Conservation (phyloP, 2,113 vertebrate species). For the Pluvialis apricaria region DNA sequence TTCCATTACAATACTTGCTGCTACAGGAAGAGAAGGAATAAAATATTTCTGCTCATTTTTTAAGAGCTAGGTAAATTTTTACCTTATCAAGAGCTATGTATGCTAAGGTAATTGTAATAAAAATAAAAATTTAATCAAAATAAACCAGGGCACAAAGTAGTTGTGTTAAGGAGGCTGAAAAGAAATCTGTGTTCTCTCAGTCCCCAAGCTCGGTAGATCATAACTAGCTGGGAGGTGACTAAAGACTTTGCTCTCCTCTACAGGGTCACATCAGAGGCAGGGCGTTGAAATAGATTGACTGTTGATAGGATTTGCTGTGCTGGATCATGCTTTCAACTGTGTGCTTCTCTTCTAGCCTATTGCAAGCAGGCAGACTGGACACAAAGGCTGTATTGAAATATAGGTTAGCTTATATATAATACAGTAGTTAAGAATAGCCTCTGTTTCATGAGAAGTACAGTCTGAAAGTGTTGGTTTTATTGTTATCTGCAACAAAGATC, state of each 20-base stretch:
- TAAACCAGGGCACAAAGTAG: background rate
- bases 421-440: background rate
- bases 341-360: background rate
- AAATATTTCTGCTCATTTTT: background rate
- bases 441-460: background rate
- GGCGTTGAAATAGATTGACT: conserved; percentile 16
- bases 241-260: background rate
- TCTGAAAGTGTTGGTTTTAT: background rate
- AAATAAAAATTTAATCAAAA: background rate
- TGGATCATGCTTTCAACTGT: conserved; percentile 7
- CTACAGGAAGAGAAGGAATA: background rate
- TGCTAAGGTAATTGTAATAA: background rate
- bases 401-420: conserved; percentile 34
- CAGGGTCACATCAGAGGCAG: background rate
- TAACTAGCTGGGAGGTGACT: background rate
- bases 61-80: background rate
- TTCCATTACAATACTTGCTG: background rate
- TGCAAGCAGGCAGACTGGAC: background rate
- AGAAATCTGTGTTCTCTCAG: background rate
- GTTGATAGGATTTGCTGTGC: conserved; percentile 56
- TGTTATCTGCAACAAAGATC: background rate
- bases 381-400: conserved; percentile 15
- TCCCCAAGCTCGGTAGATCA: background rate
- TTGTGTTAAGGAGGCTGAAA: background rate
- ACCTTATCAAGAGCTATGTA: background rate